Conservation (phyloP, 1,140 invertebrate genomes). For the Kradibia gibbosae region DNA sequence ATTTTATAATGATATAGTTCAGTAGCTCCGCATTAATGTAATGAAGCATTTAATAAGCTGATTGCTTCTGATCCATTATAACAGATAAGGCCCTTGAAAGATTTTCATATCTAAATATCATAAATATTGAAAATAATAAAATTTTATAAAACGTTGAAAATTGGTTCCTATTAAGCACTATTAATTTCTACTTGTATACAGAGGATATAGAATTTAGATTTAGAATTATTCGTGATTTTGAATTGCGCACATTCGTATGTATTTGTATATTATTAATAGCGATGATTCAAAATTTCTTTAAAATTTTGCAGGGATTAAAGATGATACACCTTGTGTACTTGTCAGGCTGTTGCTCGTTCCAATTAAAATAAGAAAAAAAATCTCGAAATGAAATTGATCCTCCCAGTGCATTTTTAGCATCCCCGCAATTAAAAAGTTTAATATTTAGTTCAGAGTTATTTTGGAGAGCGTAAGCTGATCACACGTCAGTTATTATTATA, state of each 20-base stretch:
- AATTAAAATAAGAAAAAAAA: not conserved
- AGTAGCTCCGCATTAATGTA: not conserved
- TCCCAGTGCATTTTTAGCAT: not conserved
- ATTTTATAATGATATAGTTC: not conserved
- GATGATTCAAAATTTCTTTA: not conserved
- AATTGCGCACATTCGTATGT: not conserved
- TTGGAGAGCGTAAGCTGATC: not conserved
- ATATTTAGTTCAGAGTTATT: not conserved
- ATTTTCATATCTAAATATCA: no score
- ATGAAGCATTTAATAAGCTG: not conserved
- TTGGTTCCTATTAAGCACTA: not conserved
- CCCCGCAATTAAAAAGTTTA: not conserved
- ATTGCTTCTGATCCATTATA: not conserved
- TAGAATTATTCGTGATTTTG: not conserved
- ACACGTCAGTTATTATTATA: not conserved
- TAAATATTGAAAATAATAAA: conserved; percentile 4
- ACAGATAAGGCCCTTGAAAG: not conserved
- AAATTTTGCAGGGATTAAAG: not conserved
- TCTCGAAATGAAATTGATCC: not conserved
- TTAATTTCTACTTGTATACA: conserved; percentile 1
- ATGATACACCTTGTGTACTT: not conserved
- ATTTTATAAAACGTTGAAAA: not conserved
- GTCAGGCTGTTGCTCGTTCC: not conserved
- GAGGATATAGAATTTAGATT: no score
- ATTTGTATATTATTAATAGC: not conserved